phyloP scores from a whole-genome alignment of 2,888 invertebrate genomes.

The Drosophila diplacantha region DNA sequence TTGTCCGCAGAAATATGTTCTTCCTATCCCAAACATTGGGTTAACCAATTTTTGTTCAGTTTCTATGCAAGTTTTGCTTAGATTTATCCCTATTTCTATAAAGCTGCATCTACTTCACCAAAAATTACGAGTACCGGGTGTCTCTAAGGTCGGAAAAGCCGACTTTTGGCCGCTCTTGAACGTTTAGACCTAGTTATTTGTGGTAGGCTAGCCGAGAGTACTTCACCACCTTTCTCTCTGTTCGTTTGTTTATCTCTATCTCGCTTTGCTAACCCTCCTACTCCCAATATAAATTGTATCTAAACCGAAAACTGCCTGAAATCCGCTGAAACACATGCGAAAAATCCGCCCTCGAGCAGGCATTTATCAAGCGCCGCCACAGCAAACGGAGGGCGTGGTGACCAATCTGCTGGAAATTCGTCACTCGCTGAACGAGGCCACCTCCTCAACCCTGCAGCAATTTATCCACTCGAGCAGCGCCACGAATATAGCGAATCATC shows the following conservation, averaged over 20 bases:
- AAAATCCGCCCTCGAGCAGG: conserved; percentile 55
- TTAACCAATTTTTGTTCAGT: neutral
- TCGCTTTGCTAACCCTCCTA: conserved; percentile 33
- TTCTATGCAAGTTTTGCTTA: too few species aligned
- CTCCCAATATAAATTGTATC: conserved; percentile 17
- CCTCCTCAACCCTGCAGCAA: conserved; percentile 65
- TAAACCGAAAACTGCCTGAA: conserved; percentile 16
- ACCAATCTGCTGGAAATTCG: conserved; percentile 77
- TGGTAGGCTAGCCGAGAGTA: conserved; percentile 31
- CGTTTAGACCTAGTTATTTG: conserved; percentile 4
- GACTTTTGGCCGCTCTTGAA: conserved; percentile 2
- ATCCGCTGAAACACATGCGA: neutral
- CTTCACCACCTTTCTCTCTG: conserved; percentile 26
- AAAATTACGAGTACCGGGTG: conserved; percentile 10
- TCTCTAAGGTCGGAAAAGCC: neutral
- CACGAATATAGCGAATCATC: conserved; percentile 51
- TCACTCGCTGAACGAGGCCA: conserved; percentile 75
- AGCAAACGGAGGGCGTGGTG: conserved; percentile 71
- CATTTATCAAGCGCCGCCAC: conserved; percentile 73
- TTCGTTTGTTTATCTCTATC: conserved; percentile 29
- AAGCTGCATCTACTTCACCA: too few species aligned
- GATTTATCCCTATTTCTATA: neutral
- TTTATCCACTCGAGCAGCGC: conserved; percentile 66
- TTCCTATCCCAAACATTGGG: too few species aligned
- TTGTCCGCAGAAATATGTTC: neutral